phyloP scores from a whole-genome alignment of 2,113 vertebrate species.

The Perognathus longimembris region DNA sequence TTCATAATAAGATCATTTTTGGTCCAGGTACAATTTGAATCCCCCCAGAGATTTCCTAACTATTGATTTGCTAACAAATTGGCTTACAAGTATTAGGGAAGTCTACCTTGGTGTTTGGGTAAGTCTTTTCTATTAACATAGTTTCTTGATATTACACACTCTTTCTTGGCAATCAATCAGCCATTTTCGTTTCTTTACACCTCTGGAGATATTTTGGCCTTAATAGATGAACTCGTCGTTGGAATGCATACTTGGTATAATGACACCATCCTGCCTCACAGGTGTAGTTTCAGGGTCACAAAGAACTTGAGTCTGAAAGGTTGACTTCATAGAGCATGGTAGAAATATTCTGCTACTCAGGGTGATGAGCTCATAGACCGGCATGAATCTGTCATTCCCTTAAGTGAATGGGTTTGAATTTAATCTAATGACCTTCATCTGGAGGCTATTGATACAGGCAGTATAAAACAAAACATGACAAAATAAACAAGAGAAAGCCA shows the following conservation, averaged over 20 bases:
- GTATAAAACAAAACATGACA: slow-evolving; percentile 53
- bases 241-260: neutral
- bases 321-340: slow-evolving; percentile 49
- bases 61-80: slow-evolving; percentile 3
- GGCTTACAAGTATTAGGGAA: slow-evolving; percentile 53
- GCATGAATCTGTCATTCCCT: slow-evolving; percentile 52
- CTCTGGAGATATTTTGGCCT: slow-evolving; percentile 16
- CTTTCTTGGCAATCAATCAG: slow-evolving; percentile 52
- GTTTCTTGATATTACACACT: slow-evolving; percentile 38
- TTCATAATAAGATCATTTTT: slow-evolving; percentile 19
- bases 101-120: neutral
- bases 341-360: slow-evolving; percentile 59
- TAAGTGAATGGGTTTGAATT: slow-evolving; percentile 50
- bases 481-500: slow-evolving; percentile 52
- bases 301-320: neutral
- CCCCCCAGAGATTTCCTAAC: slow-evolving; percentile 31
- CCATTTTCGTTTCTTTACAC: neutral
- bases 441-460: slow-evolving; percentile 38
- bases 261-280: slow-evolving; percentile 46
- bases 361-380: slow-evolving; percentile 75
- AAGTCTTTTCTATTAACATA: neutral
- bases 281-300: slow-evolving; percentile 72
- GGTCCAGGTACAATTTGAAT: slow-evolving; percentile 6
- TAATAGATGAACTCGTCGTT: neutral
- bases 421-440: slow-evolving; percentile 70